Base-by-base conservation (phyloP, 2,888 invertebrate species). In the Tipula confusa region DNA sequence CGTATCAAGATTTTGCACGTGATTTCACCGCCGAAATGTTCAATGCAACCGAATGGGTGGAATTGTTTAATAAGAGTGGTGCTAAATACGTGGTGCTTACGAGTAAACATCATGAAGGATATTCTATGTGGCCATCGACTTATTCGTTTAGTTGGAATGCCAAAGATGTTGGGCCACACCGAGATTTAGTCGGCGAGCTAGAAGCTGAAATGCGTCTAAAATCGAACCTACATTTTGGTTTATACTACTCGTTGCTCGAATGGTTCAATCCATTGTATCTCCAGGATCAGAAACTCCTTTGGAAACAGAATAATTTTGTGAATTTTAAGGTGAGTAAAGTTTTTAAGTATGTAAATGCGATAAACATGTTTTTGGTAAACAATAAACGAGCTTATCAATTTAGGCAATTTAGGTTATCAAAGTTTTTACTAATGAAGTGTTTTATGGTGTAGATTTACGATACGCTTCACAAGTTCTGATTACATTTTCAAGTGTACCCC, bases 1-100 rank as follows among this genome's bases (percentile, higher is more conserved):
- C 95, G 0, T 99, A 99, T 89, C 97, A 97, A 87, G 96, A 98
- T 84, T 98, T 98, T 90, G 98, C 94, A 0, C 92, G 92, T 24
- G 93, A 95, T 87, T 98, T 98, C 86, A 97, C 94, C 0, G 96
- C 97, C 0, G 97, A 97, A 88, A 95, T 98, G 87, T 98, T 95
- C 87, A 92, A 98, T 88, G 93, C 98, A 0, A 90, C 92, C 0
- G 90, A 94, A 86, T 98, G 98, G 97, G 96, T 96, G 0, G 90
- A 94, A 83, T 90, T 98, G 11, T 96, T 98, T 86, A 88, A 92
- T 82, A 93, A 93, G 84, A 93, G 98, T 64, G 98, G 98, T 82
- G 98, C 98, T 82, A 96, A 93, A 87, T 96, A 96, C 87, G 91
- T 96, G 1, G 95, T 97, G 0, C 88, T 97, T 48, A 96, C 96